These are phyloP conservation scores for Scolopax mira DNA, from an alignment of 2,113 vertebrate genomes.

Conservation along the genomic window DNA sequence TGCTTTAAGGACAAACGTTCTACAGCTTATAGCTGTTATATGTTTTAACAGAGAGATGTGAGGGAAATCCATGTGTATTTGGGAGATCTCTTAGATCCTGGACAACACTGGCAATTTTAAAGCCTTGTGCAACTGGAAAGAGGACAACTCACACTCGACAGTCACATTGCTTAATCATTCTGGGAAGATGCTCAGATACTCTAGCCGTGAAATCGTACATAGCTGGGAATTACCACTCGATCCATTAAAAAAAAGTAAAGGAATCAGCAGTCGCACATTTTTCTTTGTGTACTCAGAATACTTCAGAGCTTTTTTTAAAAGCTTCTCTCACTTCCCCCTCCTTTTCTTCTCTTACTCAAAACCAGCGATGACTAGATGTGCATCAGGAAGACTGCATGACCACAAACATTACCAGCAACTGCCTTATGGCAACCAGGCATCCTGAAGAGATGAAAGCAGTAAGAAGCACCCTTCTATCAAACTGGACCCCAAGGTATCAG, in stretches of 20 bases:
- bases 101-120: neutral
- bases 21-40: neutral
- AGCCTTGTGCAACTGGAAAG: neutral
- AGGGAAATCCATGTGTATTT: neutral
- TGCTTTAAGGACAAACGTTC: neutral
- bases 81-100: neutral
- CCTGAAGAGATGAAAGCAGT: neutral
- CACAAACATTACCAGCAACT: slow-evolving; percentile 16
- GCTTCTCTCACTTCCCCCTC: slow-evolving; percentile 27
- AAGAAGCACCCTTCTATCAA: neutral
- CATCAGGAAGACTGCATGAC: neutral
- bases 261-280: neutral
- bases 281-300: neutral
- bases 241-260: neutral
- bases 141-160: neutral
- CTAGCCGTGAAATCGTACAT: neutral
- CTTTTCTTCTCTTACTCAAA: slow-evolving; percentile 12
- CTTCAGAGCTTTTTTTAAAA: neutral
- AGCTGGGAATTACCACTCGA: neutral
- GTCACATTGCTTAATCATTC: neutral
- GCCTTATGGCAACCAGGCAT: neutral
- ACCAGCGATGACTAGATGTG: neutral
- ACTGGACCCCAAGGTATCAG: neutral
- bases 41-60: neutral
- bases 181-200: neutral